A percentile compares a stretch with the other conserved stretches of the same genome.
phyloP scores from a whole-genome alignment of 2,888 invertebrate genomes.

The Aporophyla nigra region DNA sequence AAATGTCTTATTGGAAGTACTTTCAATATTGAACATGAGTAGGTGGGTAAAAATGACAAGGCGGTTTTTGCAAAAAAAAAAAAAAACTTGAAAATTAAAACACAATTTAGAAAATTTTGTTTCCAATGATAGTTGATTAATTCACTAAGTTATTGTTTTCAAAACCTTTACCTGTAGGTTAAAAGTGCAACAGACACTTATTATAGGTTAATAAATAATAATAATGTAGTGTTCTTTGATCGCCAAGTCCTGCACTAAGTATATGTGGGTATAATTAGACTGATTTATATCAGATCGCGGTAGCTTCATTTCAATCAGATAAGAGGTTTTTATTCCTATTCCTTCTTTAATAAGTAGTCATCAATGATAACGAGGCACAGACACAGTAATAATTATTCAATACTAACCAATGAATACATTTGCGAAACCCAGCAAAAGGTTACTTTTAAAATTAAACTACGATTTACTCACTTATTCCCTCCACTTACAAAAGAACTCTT shows the following conservation, averaged over 20 bases:
- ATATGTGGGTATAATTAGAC: conserved; percentile 16
- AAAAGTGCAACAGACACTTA: not conserved
- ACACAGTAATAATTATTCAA: conserved; percentile 10
- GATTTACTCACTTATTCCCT: conserved; percentile 5
- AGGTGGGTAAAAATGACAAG: not conserved
- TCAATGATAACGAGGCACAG: not conserved
- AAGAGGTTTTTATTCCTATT: conserved; percentile 18
- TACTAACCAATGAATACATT: conserved; percentile 9
- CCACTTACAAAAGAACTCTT: conserved; percentile 35
- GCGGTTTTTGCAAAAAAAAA: no score
- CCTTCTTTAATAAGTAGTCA: conserved; percentile 31
- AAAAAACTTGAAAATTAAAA: not conserved
- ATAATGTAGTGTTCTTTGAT: not conserved
- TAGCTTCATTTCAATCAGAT: conserved; percentile 30
- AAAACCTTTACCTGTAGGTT: not conserved
- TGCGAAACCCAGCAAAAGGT: conserved; percentile 19
- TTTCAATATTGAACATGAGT: not conserved
- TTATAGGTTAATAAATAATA: no score
- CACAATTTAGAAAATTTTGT: not conserved
- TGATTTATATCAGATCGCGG: conserved; percentile 12
- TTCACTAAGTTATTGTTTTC: not conserved
- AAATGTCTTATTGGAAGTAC: not conserved
- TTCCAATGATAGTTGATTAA: not conserved
- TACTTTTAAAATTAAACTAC: conserved; percentile 35
- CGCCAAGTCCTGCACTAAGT: not conserved